Percentiles rank a stretch among this genome's conserved stretches.
Evolutionary conservation across 2,797 vertebrate species (phyloP).

Genomic region (Centropyge bicolor): DNA sequence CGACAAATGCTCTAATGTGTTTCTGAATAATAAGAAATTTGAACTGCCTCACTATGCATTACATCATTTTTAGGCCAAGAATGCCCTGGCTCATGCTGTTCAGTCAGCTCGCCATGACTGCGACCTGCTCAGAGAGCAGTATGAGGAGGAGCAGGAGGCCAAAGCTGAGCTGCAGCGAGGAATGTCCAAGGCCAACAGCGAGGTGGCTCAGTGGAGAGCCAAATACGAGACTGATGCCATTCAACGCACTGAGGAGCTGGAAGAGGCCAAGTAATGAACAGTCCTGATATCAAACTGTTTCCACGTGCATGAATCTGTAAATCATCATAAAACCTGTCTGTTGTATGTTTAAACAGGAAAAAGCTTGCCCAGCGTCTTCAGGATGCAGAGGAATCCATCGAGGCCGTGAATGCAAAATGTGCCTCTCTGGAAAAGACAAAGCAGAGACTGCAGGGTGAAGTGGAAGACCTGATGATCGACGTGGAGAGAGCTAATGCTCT

Average conservation of each 20-base stretch:
- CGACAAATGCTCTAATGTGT: background rate
- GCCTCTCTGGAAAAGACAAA: slow-evolving; percentile 89
- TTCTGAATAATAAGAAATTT: background rate
- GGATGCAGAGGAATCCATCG: slow-evolving; percentile 89
- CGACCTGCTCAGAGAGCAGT: slow-evolving; percentile 89
- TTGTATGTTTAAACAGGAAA: slow-evolving; percentile 80
- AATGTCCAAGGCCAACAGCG: slow-evolving; percentile 89
- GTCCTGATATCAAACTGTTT: background rate
- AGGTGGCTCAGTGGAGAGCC: slow-evolving; percentile 90
- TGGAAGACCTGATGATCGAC: slow-evolving; percentile 91
- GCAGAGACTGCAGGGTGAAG: slow-evolving; percentile 89
- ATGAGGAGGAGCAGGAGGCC: slow-evolving; percentile 88
- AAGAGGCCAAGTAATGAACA: slow-evolving; percentile 85
- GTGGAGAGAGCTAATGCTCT: slow-evolving; percentile 89
- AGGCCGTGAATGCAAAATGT: slow-evolving; percentile 91
- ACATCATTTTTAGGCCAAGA: slow-evolving; percentile 82
- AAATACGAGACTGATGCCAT: slow-evolving; percentile 91
- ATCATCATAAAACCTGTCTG: background rate
- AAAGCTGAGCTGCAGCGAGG: slow-evolving; percentile 87
- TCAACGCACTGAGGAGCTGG: slow-evolving; percentile 88
- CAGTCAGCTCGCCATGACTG: slow-evolving; percentile 88
- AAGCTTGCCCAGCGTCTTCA: slow-evolving; percentile 90
- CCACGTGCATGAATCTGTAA: background rate
- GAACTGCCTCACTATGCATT: background rate
- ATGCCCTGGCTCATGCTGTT: slow-evolving; percentile 85